These are phyloP conservation scores for Anniella stebbinsi DNA, from an alignment of 2,797 vertebrate genomes.

Conservation along the genomic window DNA sequence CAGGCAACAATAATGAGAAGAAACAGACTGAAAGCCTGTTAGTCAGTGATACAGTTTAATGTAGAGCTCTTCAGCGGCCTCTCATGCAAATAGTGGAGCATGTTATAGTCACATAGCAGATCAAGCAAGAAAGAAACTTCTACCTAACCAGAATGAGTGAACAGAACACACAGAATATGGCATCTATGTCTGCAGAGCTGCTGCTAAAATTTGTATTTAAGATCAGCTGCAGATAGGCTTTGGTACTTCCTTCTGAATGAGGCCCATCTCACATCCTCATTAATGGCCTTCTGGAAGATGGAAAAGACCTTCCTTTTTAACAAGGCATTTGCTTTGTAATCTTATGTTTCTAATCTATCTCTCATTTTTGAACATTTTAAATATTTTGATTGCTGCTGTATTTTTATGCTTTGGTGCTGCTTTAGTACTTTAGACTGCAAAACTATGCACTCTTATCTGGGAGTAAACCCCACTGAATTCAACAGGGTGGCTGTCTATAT, in stretches of 20 bases:
- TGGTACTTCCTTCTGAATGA: neutral
- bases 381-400: neutral
- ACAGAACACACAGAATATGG: slow-evolving; percentile 16
- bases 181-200: slow-evolving; percentile 13
- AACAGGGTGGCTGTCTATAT: no score
- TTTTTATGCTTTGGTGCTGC: neutral
- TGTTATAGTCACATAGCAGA: slow-evolving; percentile 24
- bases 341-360: neutral
- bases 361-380: neutral
- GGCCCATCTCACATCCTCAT: no score
- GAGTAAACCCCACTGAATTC: no score
- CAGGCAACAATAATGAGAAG: slow-evolving; percentile 37
- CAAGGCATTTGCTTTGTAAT: neutral
- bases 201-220: neutral
- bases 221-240: neutral
- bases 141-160: slow-evolving; percentile 9
- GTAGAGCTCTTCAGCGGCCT: slow-evolving; percentile 26
- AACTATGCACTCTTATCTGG: no score
- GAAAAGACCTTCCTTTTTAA: neutral
- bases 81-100: slow-evolving; percentile 52
- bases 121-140: slow-evolving; percentile 17
- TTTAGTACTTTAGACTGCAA: neutral
- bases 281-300: no score
- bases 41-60: slow-evolving; percentile 45
- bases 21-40: slow-evolving; percentile 36